Conservation (phyloP, 1,140 invertebrate genomes). For the Anthonomus grandis region DNA sequence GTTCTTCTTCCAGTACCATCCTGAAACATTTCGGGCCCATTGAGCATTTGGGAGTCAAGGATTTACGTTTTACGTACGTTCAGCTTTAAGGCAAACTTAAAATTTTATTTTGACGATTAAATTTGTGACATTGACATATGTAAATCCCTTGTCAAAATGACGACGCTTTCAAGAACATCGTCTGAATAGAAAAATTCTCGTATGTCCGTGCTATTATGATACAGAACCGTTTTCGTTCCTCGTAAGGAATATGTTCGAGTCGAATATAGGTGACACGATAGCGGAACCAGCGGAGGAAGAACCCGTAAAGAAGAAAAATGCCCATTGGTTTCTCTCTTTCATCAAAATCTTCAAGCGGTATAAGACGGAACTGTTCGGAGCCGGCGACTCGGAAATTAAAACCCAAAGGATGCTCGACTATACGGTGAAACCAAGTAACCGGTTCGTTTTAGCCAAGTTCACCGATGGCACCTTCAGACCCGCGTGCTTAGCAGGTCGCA, state of each 20-base stretch:
- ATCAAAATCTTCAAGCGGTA: constrained; percentile 20
- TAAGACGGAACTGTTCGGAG: constrained; percentile 16
- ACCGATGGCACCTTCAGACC: constrained; percentile 24
- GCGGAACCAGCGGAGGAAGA: constrained; percentile 8
- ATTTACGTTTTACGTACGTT: background rate
- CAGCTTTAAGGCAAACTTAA: background rate
- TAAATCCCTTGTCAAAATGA: too few relatives aligned
- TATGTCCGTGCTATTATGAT: background rate
- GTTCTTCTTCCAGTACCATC: constrained; percentile 24
- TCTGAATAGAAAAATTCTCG: background rate
- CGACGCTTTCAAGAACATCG: too few relatives aligned
- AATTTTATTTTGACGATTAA: background rate
- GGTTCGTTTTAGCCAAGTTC: constrained; percentile 28
- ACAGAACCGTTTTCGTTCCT: background rate
- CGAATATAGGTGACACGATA: background rate
- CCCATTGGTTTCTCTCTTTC: constrained; percentile 19
- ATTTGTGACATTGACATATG: background rate
- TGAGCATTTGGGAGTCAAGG: background rate
- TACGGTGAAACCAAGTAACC: constrained; percentile 19
- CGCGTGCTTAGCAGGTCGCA: constrained; percentile 17
- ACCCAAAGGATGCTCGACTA: constrained; percentile 17
- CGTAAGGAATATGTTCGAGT: constrained; percentile 2
- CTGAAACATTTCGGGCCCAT: constrained; percentile 12
- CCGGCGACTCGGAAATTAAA: constrained; percentile 1
- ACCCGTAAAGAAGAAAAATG: background rate